Conservation (phyloP, 1,140 invertebrate species). For the Drosophila ficusphila region DNA sequence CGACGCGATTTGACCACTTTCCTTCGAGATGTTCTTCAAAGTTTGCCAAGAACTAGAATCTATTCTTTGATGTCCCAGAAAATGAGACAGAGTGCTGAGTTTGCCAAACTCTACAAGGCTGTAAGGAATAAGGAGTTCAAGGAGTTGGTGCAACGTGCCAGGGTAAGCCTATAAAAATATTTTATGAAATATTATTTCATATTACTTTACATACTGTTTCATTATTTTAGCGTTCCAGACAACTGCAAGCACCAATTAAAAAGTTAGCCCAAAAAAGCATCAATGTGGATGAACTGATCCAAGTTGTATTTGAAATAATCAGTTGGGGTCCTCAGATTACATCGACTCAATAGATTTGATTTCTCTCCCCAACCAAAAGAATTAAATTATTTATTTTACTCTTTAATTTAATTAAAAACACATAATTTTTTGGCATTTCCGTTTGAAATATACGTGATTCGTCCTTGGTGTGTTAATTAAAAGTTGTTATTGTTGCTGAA, state of each 20-base stretch:
- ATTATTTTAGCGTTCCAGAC: constrained; percentile 26
- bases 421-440: no score
- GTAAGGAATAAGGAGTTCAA: constrained; percentile 48
- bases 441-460: no score
- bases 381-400: constrained; percentile 5
- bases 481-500: no score
- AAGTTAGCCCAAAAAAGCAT: constrained; percentile 47
- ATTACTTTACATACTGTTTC: neutral
- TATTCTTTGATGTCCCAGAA: constrained; percentile 62
- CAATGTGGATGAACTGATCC: constrained; percentile 60
- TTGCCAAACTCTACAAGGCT: constrained; percentile 62
- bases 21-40: constrained; percentile 49
- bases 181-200: neutral
- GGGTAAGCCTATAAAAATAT: constrained; percentile 27
- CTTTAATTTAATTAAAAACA: neutral
- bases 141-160: constrained; percentile 48
- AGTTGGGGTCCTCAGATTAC: constrained; percentile 58
- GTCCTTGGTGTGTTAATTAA: no score
- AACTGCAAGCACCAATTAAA: constrained; percentile 17
- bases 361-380: no score
- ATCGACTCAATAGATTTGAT: neutral
- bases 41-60: constrained; percentile 55
- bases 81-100: constrained; percentile 47
- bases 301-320: constrained; percentile 60
- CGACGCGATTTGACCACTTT: constrained; percentile 63